Base-by-base conservation (phyloP, 2,888 invertebrate species). In the Suillia variegata region DNA sequence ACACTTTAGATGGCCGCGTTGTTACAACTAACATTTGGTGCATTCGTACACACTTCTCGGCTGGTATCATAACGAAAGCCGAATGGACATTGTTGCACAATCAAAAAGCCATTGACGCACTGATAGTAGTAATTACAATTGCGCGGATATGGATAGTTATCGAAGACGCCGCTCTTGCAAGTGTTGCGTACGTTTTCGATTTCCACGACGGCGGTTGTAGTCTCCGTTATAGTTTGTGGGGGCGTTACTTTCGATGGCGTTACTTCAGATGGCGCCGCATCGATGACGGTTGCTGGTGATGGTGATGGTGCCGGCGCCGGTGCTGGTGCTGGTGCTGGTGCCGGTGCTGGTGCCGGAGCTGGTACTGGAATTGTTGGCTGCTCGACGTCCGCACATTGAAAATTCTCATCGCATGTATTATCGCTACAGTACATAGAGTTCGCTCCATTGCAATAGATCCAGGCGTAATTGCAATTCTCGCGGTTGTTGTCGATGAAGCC, bases 51-150 rank as follows among this genome's bases (percentile, higher is more conserved):
- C 5, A 61, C 52, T 47, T 59, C 58, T 15, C 6, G 53, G 20
- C 21, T n/a, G 6, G 64, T 50, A 56, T 67, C 64, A 60, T 67
- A 78, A 52, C 67, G 64, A 59, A 67, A 68, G 6, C 71, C 75
- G 17, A 73, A 64, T 13, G 78, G 78, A 59, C 78, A 78, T 51
- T 75, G 73, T 45, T 73, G 76, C 22, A 78, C 69, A 4, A 76
- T 55, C 21, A 75, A 65, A 58, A 61, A 70, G 1, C 72, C 72
- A 31, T 71, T 63, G 2, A 73, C 42, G 22, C 72, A 73, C 56
- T 68, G 61, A 17, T 64, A 73, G 50, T 67, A 73, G 17, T 73
- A 74, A 33, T 73, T 72, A 47, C 68, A 71, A 20, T 73, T 74
- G 3, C 59, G 58, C 10, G 73, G 68, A 58, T 74, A 73, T 13